Conservation (phyloP, 2,113 vertebrate genomes). For the Phrynosoma blainvillii region DNA sequence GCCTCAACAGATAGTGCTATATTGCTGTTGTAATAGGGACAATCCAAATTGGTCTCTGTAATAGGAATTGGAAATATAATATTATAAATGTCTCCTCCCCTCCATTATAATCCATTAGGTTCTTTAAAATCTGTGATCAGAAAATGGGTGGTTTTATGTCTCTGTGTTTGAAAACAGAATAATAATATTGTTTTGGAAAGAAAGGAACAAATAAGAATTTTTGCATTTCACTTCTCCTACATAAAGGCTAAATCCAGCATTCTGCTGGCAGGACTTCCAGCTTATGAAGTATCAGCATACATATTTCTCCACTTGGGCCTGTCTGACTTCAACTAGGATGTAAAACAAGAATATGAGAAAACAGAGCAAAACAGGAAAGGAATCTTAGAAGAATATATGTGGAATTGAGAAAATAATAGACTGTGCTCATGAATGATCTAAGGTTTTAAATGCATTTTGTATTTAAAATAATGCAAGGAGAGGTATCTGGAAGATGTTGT, state of each 20-base stretch:
- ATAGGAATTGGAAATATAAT: not conserved
- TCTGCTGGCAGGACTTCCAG: too few relatives aligned
- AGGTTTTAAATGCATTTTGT: not conserved
- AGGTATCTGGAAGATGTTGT: not conserved
- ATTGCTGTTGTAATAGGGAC: not conserved
- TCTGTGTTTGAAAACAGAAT: not conserved
- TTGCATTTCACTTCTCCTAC: too few relatives aligned
- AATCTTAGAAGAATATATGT: not conserved
- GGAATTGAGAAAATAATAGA: not conserved
- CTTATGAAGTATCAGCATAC: too few relatives aligned
- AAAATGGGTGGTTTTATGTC: not conserved
- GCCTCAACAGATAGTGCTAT: not conserved
- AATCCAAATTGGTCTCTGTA: not conserved
- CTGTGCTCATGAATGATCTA: not conserved
- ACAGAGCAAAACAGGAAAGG: not conserved
- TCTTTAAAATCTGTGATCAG: not conserved
- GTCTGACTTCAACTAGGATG: not conserved
- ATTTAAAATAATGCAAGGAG: not conserved
- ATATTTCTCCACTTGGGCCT: too few relatives aligned
- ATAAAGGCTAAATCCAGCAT: too few relatives aligned
- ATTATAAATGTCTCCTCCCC: not conserved
- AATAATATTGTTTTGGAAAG: too few relatives aligned
- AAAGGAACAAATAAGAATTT: too few relatives aligned
- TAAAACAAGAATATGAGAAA: not conserved
- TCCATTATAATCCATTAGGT: not conserved